Base-by-base conservation (phyloP, 35 echinoderm and acorn worm genomes). In the Stichopus chloronotus region DNA sequence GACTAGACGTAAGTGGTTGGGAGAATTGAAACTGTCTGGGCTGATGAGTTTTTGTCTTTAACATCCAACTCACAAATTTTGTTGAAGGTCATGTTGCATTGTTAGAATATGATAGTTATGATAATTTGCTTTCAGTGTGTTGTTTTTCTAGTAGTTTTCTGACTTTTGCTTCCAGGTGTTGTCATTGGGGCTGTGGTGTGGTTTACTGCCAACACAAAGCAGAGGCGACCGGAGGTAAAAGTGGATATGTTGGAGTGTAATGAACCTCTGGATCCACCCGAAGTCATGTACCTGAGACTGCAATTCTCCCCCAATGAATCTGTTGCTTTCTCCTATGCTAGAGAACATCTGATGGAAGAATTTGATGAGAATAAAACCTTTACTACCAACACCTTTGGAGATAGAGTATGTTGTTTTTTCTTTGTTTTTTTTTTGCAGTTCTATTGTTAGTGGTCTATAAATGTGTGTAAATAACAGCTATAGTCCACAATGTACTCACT, bases 101-200 rank as follows among this genome's bases (percentile, higher is more conserved):
- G n/a, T n/a, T n/a, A n/a, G n/a, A n/a, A n/a, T n/a, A n/a, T n/a
- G n/a, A n/a, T n/a, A n/a, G n/a, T n/a, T n/a, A n/a, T n/a, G n/a
- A n/a, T n/a, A n/a, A n/a, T 43, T 43, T 43, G 61, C 19, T 19
- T 74, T 74, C 13, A 74, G 19, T 2, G 11, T 74, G 69, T 14
- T 74, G 17, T 74, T 74, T 74, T n/a, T 74, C 14, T 74, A 74
- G 6, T 17, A 72, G 69, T 17, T 6, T n/a, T 19, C 2, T 72
- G 69, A 19, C 21, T 72, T 19, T 14, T 17, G 69, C 63, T 61
- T 90, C 7, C 76, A 96, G 95, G 95, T 88, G 88, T 93, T 20
- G 69, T 96, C 43, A 81, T 96, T 7, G 95, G 95, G 12, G 88
- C 92, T 24, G 92, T 96, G 55, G 89, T 96, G 14, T 93, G 91